phyloP scores from a whole-genome alignment of 2,797 vertebrate species.

The Spea hammondii region DNA sequence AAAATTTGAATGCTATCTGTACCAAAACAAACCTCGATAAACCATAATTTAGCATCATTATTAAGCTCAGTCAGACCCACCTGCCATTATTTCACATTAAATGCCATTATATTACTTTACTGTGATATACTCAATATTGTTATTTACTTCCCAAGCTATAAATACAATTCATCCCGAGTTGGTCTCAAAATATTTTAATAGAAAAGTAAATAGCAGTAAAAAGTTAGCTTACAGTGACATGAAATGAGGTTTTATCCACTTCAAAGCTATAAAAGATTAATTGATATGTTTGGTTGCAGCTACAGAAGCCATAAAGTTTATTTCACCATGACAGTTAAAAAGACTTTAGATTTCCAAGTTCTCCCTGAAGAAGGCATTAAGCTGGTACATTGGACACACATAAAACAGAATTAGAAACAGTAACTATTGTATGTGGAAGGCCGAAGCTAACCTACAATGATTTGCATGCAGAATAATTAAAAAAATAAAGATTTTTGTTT shows the following conservation, averaged over 20 bases:
- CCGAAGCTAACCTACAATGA: too few species aligned
- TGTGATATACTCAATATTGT: not conserved
- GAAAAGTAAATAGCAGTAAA: slow-evolving; percentile 4
- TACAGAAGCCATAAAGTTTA: not conserved
- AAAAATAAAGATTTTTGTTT: too few species aligned
- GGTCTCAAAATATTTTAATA: not conserved
- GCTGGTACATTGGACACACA: slow-evolving; percentile 16
- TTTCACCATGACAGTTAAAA: not conserved
- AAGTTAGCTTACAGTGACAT: slow-evolving; percentile 16
- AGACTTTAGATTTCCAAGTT: slow-evolving; percentile 10
- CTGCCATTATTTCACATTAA: too few species aligned
- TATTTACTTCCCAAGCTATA: slow-evolving; percentile 14
- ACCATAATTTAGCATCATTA: too few species aligned
- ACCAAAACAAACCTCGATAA: too few species aligned
- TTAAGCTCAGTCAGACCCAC: too few species aligned
- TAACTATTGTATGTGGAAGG: too few species aligned
- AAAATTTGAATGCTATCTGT: too few species aligned
- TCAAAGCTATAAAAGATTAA: slow-evolving; percentile 5
- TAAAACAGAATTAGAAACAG: slow-evolving; percentile 5
- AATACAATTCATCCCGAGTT: slow-evolving; percentile 9
- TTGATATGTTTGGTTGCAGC: slow-evolving; percentile 4
- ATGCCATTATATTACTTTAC: not conserved
- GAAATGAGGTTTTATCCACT: slow-evolving; percentile 3
- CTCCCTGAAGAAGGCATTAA: not conserved
- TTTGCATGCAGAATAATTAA: too few species aligned